Percentiles rank a stretch among this genome's conserved stretches.
Evolutionary conservation across 2,797 vertebrate genomes (phyloP).

Genomic region (Oophaga sylvatica): DNA sequence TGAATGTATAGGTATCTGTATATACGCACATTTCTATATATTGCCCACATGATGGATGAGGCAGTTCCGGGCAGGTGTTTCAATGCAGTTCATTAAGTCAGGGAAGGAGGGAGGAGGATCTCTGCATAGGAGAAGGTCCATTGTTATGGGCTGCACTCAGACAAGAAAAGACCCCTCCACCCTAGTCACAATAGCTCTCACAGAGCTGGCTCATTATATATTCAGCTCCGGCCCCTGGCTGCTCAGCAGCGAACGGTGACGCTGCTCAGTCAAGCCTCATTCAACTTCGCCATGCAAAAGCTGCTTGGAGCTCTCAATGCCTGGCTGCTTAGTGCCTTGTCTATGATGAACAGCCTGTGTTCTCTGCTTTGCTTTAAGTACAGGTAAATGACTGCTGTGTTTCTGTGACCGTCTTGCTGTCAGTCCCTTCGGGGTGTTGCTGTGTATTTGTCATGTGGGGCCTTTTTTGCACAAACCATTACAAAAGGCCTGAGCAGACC

Average conservation of each 20-base stretch:
- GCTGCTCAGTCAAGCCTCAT: slow-evolving; percentile 75
- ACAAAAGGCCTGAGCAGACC: slow-evolving; percentile 52
- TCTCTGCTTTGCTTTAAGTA: slow-evolving; percentile 95
- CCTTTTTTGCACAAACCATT: background rate
- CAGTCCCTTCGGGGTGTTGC: background rate
- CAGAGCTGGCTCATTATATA: slow-evolving; percentile 82
- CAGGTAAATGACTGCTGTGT: slow-evolving; percentile 81
- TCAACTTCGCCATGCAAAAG: slow-evolving; percentile 79
- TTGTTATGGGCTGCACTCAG: slow-evolving; percentile 74
- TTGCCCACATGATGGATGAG: background rate
- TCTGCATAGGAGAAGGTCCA: slow-evolving; percentile 69
- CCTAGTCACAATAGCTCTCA: slow-evolving; percentile 74
- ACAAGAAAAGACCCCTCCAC: slow-evolving; percentile 76
- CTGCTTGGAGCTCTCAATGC: slow-evolving; percentile 73
- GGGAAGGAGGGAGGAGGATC: slow-evolving; percentile 64
- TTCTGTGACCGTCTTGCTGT: background rate
- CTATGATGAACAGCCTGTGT: slow-evolving; percentile 92
- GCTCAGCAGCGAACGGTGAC: slow-evolving; percentile 81
- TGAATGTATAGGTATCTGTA: no score
- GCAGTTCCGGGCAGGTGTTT: slow-evolving; percentile 71
- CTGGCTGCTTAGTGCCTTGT: slow-evolving; percentile 75
- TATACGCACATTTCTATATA: background rate
- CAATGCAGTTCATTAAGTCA: slow-evolving; percentile 63
- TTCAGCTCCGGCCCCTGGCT: slow-evolving; percentile 84
- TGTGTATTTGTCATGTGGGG: slow-evolving; percentile 16